These are phyloP conservation scores for Coturnix japonica DNA, from an alignment of 2,113 vertebrate species.

Conservation along the genomic window DNA sequence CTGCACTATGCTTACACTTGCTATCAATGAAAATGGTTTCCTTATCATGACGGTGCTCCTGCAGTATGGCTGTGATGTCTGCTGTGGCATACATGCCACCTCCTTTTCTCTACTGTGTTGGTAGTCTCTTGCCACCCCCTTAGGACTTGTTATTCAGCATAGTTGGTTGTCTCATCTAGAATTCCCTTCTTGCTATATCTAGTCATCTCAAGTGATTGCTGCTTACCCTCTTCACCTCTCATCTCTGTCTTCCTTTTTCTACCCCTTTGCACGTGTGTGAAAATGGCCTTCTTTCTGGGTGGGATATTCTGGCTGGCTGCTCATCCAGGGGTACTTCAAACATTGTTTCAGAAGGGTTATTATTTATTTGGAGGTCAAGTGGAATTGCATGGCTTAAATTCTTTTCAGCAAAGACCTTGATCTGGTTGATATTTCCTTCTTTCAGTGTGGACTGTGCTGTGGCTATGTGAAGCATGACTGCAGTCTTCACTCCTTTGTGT, in stretches of 20 bases:
- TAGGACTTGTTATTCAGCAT: neutral
- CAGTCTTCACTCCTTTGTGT: neutral
- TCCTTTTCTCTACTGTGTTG: neutral
- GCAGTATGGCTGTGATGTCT: neutral
- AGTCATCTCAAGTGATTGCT: neutral
- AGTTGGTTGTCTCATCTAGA: neutral
- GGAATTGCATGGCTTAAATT: neutral
- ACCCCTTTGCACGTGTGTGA: neutral
- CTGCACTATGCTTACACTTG: neutral
- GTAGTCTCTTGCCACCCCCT: neutral
- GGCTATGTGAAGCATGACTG: neutral
- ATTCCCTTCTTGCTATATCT: neutral
- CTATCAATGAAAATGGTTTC: neutral
- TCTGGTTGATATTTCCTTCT: neutral
- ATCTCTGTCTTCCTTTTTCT: neutral
- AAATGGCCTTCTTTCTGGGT: neutral
- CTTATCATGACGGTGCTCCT: neutral
- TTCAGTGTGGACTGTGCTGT: neutral
- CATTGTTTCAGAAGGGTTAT: neutral
- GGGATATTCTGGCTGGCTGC: neutral
- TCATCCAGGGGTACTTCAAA: neutral
- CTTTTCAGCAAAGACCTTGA: neutral
- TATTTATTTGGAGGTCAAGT: neutral
- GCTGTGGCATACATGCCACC: neutral
- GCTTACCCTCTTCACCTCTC: neutral